These are phyloP conservation scores for Eupeodes luniger DNA, from an alignment of 2,888 invertebrate species.

Conservation along the genomic window DNA sequence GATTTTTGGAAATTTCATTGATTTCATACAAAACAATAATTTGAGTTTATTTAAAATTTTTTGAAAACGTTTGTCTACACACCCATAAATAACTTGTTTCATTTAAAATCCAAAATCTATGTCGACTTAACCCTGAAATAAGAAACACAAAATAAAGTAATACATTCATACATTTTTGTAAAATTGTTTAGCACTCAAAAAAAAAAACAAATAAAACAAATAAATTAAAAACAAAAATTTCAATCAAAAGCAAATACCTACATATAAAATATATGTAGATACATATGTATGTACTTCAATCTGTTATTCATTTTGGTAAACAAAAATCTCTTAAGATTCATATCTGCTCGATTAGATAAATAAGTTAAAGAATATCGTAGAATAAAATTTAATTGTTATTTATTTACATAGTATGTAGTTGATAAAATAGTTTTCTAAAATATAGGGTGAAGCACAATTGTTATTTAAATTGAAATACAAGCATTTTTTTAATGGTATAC, in stretches of 20 bases:
- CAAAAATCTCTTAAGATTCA: constrained; percentile 25
- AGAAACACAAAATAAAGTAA: background rate
- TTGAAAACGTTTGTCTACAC: no score
- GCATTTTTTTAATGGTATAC: no score
- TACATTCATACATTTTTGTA: background rate
- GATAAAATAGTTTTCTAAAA: no score
- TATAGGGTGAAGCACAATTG: no score
- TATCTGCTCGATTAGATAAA: constrained; percentile 28
- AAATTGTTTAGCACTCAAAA: background rate
- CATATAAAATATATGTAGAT: background rate
- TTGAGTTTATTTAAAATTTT: no score
- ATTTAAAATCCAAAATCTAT: background rate
- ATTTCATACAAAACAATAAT: no score
- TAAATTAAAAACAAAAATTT: background rate
- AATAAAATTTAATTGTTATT: constrained; percentile 13
- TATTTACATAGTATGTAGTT: background rate
- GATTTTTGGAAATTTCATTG: no score
- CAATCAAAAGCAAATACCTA: constrained; percentile 24
- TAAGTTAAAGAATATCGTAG: background rate
- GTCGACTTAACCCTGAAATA: background rate
- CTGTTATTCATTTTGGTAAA: background rate
- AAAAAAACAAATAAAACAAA: background rate
- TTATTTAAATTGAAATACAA: no score
- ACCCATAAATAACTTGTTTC: background rate
- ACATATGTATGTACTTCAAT: background rate